Percentiles rank a stretch among this genome's conserved stretches.
Evolutionary conservation across 2,888 invertebrate genomes (phyloP).

Genomic region (Pristionchus mayeri): DNA sequence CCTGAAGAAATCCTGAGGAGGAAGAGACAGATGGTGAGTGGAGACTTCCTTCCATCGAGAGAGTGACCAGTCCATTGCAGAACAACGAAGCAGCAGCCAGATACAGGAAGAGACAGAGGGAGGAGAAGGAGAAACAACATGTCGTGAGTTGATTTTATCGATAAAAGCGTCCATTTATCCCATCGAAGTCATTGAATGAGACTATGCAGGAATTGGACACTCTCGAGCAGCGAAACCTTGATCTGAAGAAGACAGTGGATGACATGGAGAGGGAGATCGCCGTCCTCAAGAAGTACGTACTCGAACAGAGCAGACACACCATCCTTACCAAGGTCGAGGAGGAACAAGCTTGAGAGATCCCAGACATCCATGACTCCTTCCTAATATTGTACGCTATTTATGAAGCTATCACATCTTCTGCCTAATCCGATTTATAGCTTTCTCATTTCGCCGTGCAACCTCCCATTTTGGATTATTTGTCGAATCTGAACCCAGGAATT

Average conservation of each 20-base stretch:
- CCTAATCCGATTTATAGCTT: neutral
- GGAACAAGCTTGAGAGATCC: neutral
- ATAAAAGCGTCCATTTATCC: neutral
- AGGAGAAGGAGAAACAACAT: slow-evolving; percentile 45
- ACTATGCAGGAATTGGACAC: slow-evolving; percentile 44
- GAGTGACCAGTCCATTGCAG: neutral
- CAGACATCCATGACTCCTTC: neutral
- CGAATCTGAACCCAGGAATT: slow-evolving; percentile 15
- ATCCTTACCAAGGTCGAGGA: neutral
- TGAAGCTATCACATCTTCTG: neutral
- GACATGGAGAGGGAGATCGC: slow-evolving; percentile 44
- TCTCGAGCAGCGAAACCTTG: slow-evolving; percentile 21
- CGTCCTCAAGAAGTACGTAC: slow-evolving; percentile 25
- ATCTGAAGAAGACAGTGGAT: slow-evolving; percentile 32
- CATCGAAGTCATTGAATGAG: neutral
- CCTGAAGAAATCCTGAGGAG: slow-evolving; percentile 48
- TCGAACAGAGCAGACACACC: slow-evolving; percentile 8
- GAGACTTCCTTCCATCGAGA: neutral
- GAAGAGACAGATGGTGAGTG: slow-evolving; percentile 50
- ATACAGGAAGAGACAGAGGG: slow-evolving; percentile 49
- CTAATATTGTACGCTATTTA: neutral
- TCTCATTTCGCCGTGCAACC: no score
- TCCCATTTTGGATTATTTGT: neutral
- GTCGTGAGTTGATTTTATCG: neutral
- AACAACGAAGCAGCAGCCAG: slow-evolving; percentile 50